phyloP scores from a whole-genome alignment of 2,113 vertebrate species.

The Thymallus thymallus region DNA sequence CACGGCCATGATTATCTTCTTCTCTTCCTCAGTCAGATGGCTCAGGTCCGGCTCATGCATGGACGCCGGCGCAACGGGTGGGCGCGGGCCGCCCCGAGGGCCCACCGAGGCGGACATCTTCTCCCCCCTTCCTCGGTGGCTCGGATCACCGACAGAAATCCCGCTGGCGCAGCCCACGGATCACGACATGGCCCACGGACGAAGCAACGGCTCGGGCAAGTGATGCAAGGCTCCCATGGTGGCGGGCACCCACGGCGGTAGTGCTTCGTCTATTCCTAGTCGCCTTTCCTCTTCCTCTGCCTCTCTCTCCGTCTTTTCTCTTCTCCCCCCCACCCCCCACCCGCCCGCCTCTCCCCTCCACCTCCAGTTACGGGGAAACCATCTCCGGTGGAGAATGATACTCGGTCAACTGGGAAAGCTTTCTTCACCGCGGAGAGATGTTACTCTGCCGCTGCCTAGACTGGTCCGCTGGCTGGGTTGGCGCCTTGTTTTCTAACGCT shows the following conservation, averaged over 20 bases:
- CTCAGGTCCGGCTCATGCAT: slow-evolving; percentile 97
- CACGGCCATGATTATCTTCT: slow-evolving; percentile 98
- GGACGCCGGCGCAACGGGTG: slow-evolving; percentile 86
- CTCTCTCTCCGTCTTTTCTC: slow-evolving; percentile 58
- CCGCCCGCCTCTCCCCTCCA: slow-evolving; percentile 68
- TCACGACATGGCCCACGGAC: slow-evolving; percentile 85
- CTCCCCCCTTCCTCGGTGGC: slow-evolving; percentile 67
- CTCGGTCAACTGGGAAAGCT: slow-evolving; percentile 41
- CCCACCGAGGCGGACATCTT: slow-evolving; percentile 93
- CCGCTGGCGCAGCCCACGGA: slow-evolving; percentile 71
- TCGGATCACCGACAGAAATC: slow-evolving; percentile 76
- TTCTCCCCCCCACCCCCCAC: slow-evolving; percentile 67
- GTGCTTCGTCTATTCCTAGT: slow-evolving; percentile 62
- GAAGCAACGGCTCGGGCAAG: slow-evolving; percentile 72
- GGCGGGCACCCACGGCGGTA: slow-evolving; percentile 73
- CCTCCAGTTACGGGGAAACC: slow-evolving; percentile 77
- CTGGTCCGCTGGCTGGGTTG: slow-evolving; percentile 60
- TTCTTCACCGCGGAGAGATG: slow-evolving; percentile 44
- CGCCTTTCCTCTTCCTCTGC: slow-evolving; percentile 43
- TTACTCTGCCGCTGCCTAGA: slow-evolving; percentile 31
- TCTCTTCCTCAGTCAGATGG: slow-evolving; percentile 98
- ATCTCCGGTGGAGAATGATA: slow-evolving; percentile 69
- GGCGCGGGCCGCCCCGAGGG: slow-evolving; percentile 90
- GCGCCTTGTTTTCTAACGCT: slow-evolving; percentile 55
- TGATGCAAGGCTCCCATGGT: slow-evolving; percentile 83